Base-by-base conservation (phyloP, 1,140 invertebrate species). In the Drosophila navojoa region DNA sequence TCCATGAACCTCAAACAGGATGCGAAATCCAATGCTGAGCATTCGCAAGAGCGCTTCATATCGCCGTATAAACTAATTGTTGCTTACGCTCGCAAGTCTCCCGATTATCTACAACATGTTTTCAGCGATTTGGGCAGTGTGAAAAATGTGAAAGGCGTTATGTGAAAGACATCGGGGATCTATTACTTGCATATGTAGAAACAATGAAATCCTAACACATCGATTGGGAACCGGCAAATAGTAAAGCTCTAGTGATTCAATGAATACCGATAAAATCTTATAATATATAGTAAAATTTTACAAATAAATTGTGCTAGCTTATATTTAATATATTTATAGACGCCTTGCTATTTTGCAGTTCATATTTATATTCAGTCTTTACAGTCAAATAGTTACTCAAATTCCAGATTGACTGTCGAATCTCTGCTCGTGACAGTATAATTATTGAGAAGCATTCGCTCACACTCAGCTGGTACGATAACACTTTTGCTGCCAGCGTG, bases 61-160 rank as follows among this genome's bases (percentile, higher is more conserved):
- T 90, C 92, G 0, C 92, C 92, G 5, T 95, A 95, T 66, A 93
- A 93, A 59, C 77, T 94, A n/a, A 87, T 95, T 5, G 91, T 94
- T 3, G 94, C 93, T 11, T 93, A 93, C 75, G 94, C 93, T 4
- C 91, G 78, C 38, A 93, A 93, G 64, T 91, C 76, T 0, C 71
- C 78, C 0, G 50, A 96, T 64, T 93, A 96, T 68, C 45, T 84
- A 0, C 67, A 67, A 11, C 80, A 74, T 49, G 27, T 89, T 40
- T 15, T 89, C 6, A 32, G 44, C 2, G 62, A 79, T 2, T 38
- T 69, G 11, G 4, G 27, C 7, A 38, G 16, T 38, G 44, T 45
- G n/a, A 47, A 38, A 4, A 29, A 47, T n/a, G 22, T 70, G 0
- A 79, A 79, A 54, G 82, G 79, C n/a, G 15, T 64, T 16, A 6